Conservation (phyloP, 1,140 invertebrate genomes). For the Patella vulgata region DNA sequence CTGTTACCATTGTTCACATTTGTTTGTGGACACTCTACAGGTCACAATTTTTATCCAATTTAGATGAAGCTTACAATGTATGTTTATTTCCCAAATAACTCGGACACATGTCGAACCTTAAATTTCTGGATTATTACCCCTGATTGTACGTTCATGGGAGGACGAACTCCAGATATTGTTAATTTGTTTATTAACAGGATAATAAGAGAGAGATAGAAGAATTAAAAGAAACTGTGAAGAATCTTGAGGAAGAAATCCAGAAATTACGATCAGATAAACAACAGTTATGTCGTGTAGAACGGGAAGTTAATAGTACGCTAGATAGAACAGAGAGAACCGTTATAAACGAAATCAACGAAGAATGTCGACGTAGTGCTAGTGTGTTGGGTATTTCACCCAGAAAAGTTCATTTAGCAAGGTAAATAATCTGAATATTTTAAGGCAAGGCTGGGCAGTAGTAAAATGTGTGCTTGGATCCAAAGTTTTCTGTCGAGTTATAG, state of each 20-base stretch:
- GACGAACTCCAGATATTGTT: no score
- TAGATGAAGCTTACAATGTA: no score
- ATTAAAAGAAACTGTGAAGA: slow-evolving; percentile 45
- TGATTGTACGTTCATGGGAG: no score
- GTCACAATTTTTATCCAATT: no score
- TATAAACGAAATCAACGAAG: slow-evolving; percentile 61
- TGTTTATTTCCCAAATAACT: no score
- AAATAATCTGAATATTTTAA: background rate
- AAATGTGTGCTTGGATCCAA: background rate
- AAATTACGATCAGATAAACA: slow-evolving; percentile 43
- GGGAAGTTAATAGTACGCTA: slow-evolving; percentile 35
- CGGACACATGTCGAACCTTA: no score
- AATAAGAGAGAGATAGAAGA: slow-evolving; percentile 49
- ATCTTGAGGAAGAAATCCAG: slow-evolving; percentile 51
- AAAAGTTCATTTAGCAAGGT: slow-evolving; percentile 46
- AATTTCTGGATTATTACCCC: no score
- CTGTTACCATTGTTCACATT: no score
- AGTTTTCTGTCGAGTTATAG: no score
- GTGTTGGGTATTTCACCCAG: slow-evolving; percentile 52
- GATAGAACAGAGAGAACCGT: slow-evolving; percentile 56
- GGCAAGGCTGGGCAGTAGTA: background rate
- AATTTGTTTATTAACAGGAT: no score
- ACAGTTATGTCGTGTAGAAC: slow-evolving; percentile 34
- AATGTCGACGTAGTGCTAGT: slow-evolving; percentile 50
- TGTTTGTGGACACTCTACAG: no score